Evolutionary conservation across 2,113 vertebrate genomes (phyloP), one percentile per base, ranked within the genome.

Genomic region (Tretioscincus oriximinensis): DNA sequence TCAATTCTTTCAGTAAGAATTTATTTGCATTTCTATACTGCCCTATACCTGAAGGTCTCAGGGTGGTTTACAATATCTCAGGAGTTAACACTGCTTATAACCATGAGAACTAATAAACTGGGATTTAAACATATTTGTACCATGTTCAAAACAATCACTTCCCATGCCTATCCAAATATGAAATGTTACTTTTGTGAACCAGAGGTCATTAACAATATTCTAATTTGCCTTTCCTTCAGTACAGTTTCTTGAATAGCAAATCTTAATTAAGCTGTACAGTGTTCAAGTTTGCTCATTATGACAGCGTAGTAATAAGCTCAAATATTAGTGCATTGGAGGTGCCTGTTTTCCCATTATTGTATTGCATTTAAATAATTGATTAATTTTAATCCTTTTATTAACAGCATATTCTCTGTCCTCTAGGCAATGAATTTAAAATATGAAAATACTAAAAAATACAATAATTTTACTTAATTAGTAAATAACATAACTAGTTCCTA

Each of bases 251-350:
- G 65, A 69, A 80, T 61, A 0, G 51, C 77, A 72, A 24, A 77
- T 47, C 54, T 85, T 88, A 73, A 75, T 84, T 76, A 80, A 75
- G 72, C 54, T 80, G 65, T 74, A 74, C 31, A 79, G 65, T 54
- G 75, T 80, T 88, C 35, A 45, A 49, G 8, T 76, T 73, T 83
- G 45, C n/a, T 77, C n/a, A n/a, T 72, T 73, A 0, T 63, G 66
- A 26, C 61, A 82, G 2, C n/a, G 1, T 51, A 72, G n/a, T 89
- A 18, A 86, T 82, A 86, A 84, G 47, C 51, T 73, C 77, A 72
- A 78, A 0, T 72, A 29, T 75, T 49, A 18, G 7, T 78, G 45
- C 0, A 0, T 51, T 77, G 41, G 28, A 45, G 29, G 4, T 85
- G 69, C 60, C 76, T 63, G 73, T 72, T n/a, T n/a, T n/a, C n/a